phyloP scores from a whole-genome alignment of 1,140 invertebrate species.

The Anthonomus grandis region DNA sequence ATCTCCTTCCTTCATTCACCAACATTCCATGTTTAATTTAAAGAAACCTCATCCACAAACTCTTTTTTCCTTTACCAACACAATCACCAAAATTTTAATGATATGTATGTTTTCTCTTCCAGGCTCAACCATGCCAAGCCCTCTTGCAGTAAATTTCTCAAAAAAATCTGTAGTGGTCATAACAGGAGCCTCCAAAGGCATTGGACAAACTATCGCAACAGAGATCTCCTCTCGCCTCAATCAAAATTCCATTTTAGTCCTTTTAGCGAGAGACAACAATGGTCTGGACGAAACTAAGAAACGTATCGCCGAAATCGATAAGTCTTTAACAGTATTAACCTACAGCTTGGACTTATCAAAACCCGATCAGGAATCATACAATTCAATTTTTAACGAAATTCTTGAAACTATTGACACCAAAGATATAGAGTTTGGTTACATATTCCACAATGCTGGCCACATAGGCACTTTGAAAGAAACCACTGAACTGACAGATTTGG shows the following conservation, averaged over 20 bases:
- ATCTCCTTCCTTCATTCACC: too few species aligned
- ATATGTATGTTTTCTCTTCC: too few species aligned
- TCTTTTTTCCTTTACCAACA: too few species aligned
- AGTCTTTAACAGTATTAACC: slow-evolving; percentile 52
- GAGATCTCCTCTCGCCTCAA: slow-evolving; percentile 57
- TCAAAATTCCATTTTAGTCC: slow-evolving; percentile 62
- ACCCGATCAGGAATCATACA: slow-evolving; percentile 51
- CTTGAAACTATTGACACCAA: slow-evolving; percentile 43
- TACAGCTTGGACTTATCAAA: slow-evolving; percentile 59
- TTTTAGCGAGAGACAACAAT: slow-evolving; percentile 69
- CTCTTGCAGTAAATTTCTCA: slow-evolving; percentile 47
- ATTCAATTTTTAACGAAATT: slow-evolving; percentile 51
- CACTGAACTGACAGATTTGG: slow-evolving; percentile 57
- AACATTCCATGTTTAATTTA: too few species aligned
- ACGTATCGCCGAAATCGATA: slow-evolving; percentile 53
- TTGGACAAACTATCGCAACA: slow-evolving; percentile 74
- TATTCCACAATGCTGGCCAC: slow-evolving; percentile 90
- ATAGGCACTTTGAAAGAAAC: slow-evolving; percentile 71
- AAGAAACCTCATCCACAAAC: too few species aligned
- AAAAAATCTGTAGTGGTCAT: slow-evolving; percentile 60
- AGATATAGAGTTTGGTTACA: slow-evolving; percentile 61
- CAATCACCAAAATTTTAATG: too few species aligned
- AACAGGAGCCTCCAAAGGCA: slow-evolving; percentile 85
- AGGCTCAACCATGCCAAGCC: slow-evolving; percentile 28
- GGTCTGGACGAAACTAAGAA: slow-evolving; percentile 63